Base-by-base conservation (phyloP, 2,797 vertebrate genomes). In the Champsocephalus gunnari region DNA sequence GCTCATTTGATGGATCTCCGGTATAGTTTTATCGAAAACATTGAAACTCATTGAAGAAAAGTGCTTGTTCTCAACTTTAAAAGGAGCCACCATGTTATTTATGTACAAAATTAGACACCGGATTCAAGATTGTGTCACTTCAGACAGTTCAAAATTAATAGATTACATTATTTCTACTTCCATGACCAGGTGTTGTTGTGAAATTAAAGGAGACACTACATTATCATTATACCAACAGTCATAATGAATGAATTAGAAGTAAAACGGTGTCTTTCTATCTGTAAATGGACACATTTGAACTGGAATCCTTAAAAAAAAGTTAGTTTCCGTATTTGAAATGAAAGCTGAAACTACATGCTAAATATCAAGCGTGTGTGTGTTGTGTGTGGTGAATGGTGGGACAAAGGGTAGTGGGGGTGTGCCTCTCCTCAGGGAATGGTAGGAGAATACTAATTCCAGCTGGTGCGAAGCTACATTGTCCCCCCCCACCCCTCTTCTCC, bases 381-480 rank as follows among this genome's bases (percentile, higher is more conserved):
- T 57, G 55, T 43, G 51, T 50, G 69, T 63, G 47, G 48, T 60
- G 75, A 74, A 76, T 66, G 69, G 34, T 38, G 81, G 80, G 84
- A 92, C 92, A 94, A 94, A 93, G 83, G 84, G 77, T 76, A 75
- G 81, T 79, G 78, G 72, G 86, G 90, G 92, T 90, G 82, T 91
- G 89, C 86, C 86, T 82, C 84, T 91, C 90, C 80, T 77, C 69
- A 24, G 90, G 88, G 93, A 89, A 93, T 91, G 90, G 90, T 79
- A 83, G 90, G 85, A 94, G 94, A 94, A 95, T 94, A 94, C 93
- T 96, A 95, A 95, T 96, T 94, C 92, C 81, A 82, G 86, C 79
- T 89, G 72, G 85, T 93, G 90, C 75, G 66, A 90, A 87, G 79
- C 85, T 81, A 86, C 90, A 92, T 89, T 91, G 88, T 70, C 69